Evolutionary conservation across 2,797 vertebrate species (phyloP).

Genomic region (Tympanoctomys barrerae): DNA sequence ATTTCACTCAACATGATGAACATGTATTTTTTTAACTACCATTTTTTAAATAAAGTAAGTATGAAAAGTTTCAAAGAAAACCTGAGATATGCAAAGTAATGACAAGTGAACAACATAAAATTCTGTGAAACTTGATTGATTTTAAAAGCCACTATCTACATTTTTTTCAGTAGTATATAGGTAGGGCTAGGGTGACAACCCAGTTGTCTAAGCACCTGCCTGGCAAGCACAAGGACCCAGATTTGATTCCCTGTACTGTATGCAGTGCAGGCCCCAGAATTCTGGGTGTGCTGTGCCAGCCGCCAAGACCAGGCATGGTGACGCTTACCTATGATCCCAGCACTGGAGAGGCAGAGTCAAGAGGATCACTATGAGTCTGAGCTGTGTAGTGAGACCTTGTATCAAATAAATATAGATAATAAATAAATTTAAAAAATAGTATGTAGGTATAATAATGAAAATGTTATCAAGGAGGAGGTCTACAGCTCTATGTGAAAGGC

Average conservation of each 20-base stretch:
- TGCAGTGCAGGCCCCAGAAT: too few relatives aligned
- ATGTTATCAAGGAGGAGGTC: background rate
- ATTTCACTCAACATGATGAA: background rate
- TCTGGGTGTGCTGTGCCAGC: too few relatives aligned
- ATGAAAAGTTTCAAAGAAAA: conserved; percentile 39
- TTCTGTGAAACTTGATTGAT: background rate
- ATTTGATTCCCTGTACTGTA: too few relatives aligned
- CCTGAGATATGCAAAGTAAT: background rate
- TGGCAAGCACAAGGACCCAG: too few relatives aligned
- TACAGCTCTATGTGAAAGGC: background rate
- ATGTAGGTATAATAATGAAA: background rate
- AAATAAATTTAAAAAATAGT: background rate
- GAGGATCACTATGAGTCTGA: too few relatives aligned
- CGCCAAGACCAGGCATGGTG: too few relatives aligned
- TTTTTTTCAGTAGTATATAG: background rate
- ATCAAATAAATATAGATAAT: too few relatives aligned
- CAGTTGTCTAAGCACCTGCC: too few relatives aligned
- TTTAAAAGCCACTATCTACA: conserved; percentile 38
- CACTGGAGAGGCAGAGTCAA: too few relatives aligned
- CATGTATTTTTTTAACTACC: conserved; percentile 44
- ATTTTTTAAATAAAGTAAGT: background rate
- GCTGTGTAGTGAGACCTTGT: too few relatives aligned
- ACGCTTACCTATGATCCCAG: too few relatives aligned
- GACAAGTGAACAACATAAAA: conserved; percentile 37
- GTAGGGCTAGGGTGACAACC: too few relatives aligned